phyloP scores from a whole-genome alignment of 30 jellyfish, hydroid and myxozoan genomes.

The Phacellophora camtschatica region DNA sequence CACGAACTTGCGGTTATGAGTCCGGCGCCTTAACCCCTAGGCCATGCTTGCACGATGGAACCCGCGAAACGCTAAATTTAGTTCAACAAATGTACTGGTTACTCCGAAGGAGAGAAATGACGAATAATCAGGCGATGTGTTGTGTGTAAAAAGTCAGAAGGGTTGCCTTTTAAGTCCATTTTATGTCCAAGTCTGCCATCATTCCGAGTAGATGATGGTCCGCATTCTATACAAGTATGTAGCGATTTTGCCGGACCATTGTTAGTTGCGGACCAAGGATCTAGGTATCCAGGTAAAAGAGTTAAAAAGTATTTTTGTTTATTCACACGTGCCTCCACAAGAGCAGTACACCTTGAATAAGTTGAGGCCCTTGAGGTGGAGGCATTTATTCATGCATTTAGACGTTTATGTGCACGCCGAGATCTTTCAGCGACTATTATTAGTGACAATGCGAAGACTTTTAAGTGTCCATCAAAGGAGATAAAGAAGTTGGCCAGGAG shows the following conservation, averaged over 20 bases:
- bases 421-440: constrained; percentile 33
- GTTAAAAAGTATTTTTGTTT: constrained; percentile 24
- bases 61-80: constrained; percentile 20
- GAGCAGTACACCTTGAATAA: too few relatives aligned
- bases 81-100: background rate
- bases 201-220: constrained; percentile 37
- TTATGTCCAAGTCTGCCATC: constrained; percentile 16
- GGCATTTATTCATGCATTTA: constrained; percentile 11
- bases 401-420: constrained; percentile 35
- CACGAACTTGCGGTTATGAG: too few relatives aligned
- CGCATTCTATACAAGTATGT: constrained; percentile 32
- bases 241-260: constrained; percentile 44
- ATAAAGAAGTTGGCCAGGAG: too few relatives aligned
- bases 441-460: constrained; percentile 50
- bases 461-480: constrained; percentile 31
- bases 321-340: constrained; percentile 39
- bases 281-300: background rate
- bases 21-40: too few relatives aligned
- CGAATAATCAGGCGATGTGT: background rate
- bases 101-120: constrained; percentile 10
- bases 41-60: constrained; percentile 48
- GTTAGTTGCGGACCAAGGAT: background rate
- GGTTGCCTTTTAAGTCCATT: background rate
- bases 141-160: constrained; percentile 5
- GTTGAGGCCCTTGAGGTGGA: too few relatives aligned